Evolutionary conservation across 2,888 invertebrate species (phyloP), one percentile per base, ranked within the genome.

Genomic region (Altica lythri): DNA sequence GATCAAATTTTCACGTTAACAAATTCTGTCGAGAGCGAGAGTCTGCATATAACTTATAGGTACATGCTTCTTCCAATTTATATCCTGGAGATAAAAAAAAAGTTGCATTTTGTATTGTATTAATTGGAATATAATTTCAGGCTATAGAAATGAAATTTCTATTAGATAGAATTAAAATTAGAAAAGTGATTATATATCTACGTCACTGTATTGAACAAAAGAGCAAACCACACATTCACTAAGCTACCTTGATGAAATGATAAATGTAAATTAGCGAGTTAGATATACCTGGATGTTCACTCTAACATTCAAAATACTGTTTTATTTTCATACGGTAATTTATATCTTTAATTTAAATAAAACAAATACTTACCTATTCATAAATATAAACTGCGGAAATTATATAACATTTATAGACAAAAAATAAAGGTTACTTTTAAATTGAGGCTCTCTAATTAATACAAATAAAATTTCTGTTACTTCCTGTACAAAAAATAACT

Each of bases 201-300:
- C 34, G 34, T 2, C 16, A 34, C 34, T 34, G 34, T 5, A 34
- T 22, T 13, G 14, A 62, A 61, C 63, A 65, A 65, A 68, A 67
- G 65, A 66, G 57, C 64, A 63, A 65, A 65, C 64, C 48, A 63
- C 64, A 67, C 68, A 68, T 68, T 67, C 67, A 67, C 68, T 66
- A 60, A n/a, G 63, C 68, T 68, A 66, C 68, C 68, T 68, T 68
- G 67, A 64, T 65, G 64, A 62, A 66, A 66, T 66, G 59, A 65
- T 66, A 65, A 61, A 57, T 38, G 60, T 50, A 60, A 60, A 58
- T 61, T 59, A 60, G 54, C 29, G 53, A 55, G 49, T 49, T 47
- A 52, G 48, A 48, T 43, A n/a, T 45, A 54, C 51, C 49, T 40
- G 56, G 35, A 55, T 44, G 34, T 52, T 55, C 32, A 35, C 30